Evolutionary conservation across 2,797 vertebrate species (phyloP).

Genomic region (Anguilla megastoma): DNA sequence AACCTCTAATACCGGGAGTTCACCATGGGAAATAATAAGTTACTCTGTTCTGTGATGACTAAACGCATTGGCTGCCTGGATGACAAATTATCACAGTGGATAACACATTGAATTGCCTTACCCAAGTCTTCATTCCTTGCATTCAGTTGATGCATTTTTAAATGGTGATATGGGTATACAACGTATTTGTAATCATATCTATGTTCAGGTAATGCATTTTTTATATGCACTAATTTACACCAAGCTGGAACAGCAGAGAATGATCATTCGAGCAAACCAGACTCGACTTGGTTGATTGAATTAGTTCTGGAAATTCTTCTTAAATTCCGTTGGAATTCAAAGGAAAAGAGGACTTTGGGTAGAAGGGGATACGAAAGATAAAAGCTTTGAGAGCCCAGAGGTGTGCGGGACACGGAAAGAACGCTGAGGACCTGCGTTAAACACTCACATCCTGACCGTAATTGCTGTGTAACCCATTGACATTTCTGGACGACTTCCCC

Average conservation of each 20-base stretch:
- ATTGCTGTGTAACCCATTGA: neutral
- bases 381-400: neutral
- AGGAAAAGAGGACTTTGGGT: neutral
- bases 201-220: neutral
- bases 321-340: neutral
- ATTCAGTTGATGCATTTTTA: neutral
- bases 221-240: neutral
- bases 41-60: neutral
- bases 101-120: neutral
- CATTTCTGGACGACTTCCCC: neutral
- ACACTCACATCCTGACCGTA: neutral
- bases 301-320: neutral
- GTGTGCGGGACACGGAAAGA: neutral
- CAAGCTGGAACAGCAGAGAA: neutral
- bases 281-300: neutral
- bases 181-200: neutral
- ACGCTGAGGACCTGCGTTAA: neutral
- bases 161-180: neutral
- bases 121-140: neutral
- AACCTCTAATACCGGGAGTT: neutral
- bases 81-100: neutral
- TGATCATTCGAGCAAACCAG: neutral
- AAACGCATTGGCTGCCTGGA: neutral
- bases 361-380: neutral
- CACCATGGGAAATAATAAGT: neutral